Evolutionary conservation across 2,113 vertebrate genomes (phyloP).

Genomic region (Butorides virescens): DNA sequence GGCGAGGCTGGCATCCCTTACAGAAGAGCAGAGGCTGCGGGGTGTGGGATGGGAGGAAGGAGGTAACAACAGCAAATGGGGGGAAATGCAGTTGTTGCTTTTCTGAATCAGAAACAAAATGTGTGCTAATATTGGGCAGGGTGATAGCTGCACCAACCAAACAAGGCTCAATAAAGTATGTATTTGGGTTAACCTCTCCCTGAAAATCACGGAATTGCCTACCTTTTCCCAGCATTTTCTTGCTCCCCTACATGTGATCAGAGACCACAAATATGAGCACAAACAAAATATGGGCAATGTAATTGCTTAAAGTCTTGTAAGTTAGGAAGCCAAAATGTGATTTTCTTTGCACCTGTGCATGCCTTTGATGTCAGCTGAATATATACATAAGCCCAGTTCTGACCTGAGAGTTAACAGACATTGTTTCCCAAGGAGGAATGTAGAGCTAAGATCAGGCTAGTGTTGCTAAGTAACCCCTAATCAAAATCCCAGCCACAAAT

Average conservation of each 20-base stretch:
- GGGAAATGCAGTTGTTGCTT: neutral
- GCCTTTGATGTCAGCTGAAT: constrained; percentile 27
- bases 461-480: constrained; percentile 27
- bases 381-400: neutral
- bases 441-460: neutral
- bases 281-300: neutral
- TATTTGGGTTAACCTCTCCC: neutral
- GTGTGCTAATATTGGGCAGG: neutral
- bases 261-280: neutral
- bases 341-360: neutral
- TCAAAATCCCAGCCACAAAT: neutral
- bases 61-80: neutral
- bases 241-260: neutral
- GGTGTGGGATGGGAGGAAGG: neutral
- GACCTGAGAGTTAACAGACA: neutral
- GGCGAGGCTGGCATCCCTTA: neutral
- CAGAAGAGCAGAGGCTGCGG: neutral
- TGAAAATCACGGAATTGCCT: neutral
- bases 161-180: neutral
- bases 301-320: neutral
- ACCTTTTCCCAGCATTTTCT: neutral
- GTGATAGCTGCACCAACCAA: neutral
- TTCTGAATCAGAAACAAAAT: neutral
- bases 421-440: constrained; percentile 8
- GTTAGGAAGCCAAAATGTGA: neutral